Evolutionary conservation across 1,140 invertebrate species (phyloP), one percentile per base, ranked within the genome.

Genomic region (Drosophila subpulchrella): DNA sequence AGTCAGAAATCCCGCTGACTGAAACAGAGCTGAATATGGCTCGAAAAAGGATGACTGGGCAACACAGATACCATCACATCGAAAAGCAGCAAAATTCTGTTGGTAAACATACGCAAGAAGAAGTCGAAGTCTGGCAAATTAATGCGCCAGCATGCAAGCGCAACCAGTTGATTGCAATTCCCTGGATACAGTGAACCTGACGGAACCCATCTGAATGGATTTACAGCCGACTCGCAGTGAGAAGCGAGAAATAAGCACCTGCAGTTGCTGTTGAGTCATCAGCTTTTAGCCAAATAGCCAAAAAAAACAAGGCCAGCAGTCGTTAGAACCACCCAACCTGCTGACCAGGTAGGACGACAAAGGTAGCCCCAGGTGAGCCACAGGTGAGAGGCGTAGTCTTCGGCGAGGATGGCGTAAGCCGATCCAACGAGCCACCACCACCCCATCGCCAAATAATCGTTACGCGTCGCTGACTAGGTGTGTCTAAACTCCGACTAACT

Each of bases 401-500:
- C 57, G 36, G 30, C 34, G 11, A 30, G 50, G 56, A 77, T 75
- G 74, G 81, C 78, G 68, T 86, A 82, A 78, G 75, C 53, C 57
- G 50, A 72, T 65, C 70, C 51, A 79, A 56, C 61, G 30, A 34
- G 20, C 20, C 20, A 15, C 58, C 73, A 66, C 67, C 48, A 51
- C 61, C 73, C 56, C 75, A 58, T 30, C 51, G 48, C 30, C n/a
- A 41, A 39, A 41, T 27, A 41, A 39, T 36, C 67, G 81, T 81
- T 88, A 89, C 84, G 84, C 81, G 84, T 90, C 80, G 77, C 44
- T 88, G 59, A 61, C 77, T 79, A 89, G 84, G 84, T 88, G 84
- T 88, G 84, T 90, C 77, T 59, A 67, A 80, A 65, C 55, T 61
- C 30, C 48, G 55, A 72, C 68, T 72, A 72, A 71, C 53, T 48